Base-by-base conservation (phyloP, 2,888 invertebrate species). In the Eueremaeus valkanovi region DNA sequence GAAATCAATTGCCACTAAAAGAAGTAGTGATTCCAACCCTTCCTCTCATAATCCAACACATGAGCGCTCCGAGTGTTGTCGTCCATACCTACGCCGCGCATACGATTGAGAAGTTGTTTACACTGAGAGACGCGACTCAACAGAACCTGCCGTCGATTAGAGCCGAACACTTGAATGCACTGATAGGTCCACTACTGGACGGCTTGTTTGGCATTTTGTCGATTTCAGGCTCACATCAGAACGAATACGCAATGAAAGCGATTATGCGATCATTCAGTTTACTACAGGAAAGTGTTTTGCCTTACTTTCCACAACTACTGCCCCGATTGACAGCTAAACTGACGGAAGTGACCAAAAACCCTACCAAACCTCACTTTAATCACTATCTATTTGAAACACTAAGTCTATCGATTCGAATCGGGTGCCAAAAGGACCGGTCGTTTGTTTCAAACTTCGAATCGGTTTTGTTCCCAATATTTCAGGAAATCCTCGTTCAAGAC, bases 221-320 rank as follows among this genome's bases (percentile, higher is more conserved):
- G 9, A 85, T 87, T 78, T 87, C 88, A 0, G 89, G 90, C 3
- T 92, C 92, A 0, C 88, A 90, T 79, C 96, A 98, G 85, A 98
- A 98, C 83, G 97, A 98, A 84, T 98, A 99, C 82, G 89, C 93
- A 9, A 99, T 99, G 95, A 97, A 95, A 87, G 95, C 95, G 1
- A 89, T 97, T n/a, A 93, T 97, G 89, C 88, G 95, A 77, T 90
- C 90, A 72, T 89, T 96, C 82, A 89, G 90, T 0, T 88, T 90
- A 27, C 85, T 96, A 21, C 92, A 95, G 83, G 92, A 91, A 42
- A 87, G 87, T 11, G 88, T 92, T 21, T 87, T 95, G 80, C 91
- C 92, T 18, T 92, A 88, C 83, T 86, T 96, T 82, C 89, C 88
- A 33, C 88, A 88, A n/a, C 87, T 94, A 2, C 84, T 97, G 78